Evolutionary conservation across 2,797 vertebrate species (phyloP).

Genomic region (Melanotaenia maccullochi): DNA sequence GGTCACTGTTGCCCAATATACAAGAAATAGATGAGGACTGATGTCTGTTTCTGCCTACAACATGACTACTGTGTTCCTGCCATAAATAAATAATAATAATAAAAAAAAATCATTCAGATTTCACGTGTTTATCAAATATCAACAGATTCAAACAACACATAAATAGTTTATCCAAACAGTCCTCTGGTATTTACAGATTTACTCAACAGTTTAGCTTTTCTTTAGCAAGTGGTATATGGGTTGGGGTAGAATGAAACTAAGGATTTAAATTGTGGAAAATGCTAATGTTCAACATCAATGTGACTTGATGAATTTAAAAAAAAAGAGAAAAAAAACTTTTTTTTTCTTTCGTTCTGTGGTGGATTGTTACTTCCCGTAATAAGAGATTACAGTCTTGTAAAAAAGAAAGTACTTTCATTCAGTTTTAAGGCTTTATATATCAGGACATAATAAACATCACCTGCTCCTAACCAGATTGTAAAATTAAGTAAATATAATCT

Average conservation of each 20-base stretch:
- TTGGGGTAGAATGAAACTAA: background rate
- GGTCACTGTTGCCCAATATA: conserved; percentile 28
- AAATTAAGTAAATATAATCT: background rate
- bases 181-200: conserved; percentile 22
- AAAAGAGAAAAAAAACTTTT: background rate
- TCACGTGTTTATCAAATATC: background rate
- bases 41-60: conserved; percentile 14
- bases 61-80: conserved; percentile 7
- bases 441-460: background rate
- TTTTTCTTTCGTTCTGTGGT: background rate
- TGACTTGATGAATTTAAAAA: background rate
- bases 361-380: background rate
- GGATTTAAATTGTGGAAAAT: conserved; percentile 10
- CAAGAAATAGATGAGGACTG: conserved; percentile 25
- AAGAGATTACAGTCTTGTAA: background rate
- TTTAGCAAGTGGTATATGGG: background rate
- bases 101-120: background rate
- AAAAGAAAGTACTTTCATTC: background rate
- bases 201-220: background rate
- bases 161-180: conserved; percentile 7
- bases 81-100: background rate
- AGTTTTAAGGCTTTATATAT: background rate
- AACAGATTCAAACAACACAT: conserved; percentile 11
- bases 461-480: background rate
- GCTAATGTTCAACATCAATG: background rate